Conservation (phyloP, 1,140 invertebrate genomes). For the Pentalonia nigronervosa region DNA sequence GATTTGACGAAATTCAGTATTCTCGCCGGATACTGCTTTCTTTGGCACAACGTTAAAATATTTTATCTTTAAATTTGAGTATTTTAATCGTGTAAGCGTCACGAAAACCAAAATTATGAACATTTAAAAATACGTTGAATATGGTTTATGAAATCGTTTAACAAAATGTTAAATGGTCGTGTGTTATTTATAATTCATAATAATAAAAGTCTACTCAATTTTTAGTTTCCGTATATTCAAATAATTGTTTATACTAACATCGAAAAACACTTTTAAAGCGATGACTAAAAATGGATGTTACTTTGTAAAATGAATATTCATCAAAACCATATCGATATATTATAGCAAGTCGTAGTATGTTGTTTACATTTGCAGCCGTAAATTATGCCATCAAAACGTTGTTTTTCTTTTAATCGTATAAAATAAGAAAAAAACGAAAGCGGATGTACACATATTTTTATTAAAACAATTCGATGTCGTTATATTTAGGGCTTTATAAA, state of each 20-base stretch:
- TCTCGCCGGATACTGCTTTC: background rate
- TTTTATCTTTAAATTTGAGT: background rate
- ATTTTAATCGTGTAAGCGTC: background rate
- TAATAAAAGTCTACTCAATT: background rate
- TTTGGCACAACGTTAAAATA: background rate
- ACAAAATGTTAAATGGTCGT: too few relatives aligned
- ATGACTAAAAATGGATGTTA: background rate
- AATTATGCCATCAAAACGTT: background rate
- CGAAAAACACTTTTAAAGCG: background rate
- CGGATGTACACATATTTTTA: background rate
- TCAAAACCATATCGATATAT: background rate
- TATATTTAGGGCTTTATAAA: background rate
- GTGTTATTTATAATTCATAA: background rate
- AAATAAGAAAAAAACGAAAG: background rate
- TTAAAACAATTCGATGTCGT: background rate
- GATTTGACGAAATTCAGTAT: background rate
- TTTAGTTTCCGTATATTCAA: background rate
- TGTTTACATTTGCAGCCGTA: background rate
- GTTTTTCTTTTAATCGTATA: background rate
- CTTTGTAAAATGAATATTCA: background rate
- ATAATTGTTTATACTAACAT: background rate
- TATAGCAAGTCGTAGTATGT: background rate
- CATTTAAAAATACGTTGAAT: background rate
- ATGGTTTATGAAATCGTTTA: background rate
- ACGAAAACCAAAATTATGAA: background rate